phyloP scores from a whole-genome alignment of 1,140 invertebrate species.

The Antheraea mylitta region DNA sequence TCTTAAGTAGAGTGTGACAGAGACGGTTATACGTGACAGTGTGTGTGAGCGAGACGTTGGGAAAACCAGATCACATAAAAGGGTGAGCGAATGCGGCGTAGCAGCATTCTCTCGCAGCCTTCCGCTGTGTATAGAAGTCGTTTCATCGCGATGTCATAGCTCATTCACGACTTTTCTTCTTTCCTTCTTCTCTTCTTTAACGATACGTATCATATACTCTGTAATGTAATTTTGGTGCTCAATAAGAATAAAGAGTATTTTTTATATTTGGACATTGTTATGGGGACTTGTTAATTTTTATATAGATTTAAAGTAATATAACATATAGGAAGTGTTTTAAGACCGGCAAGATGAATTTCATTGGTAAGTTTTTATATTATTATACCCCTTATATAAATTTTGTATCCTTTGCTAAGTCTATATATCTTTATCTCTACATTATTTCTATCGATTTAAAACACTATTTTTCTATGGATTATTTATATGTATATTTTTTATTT shows the following conservation, averaged over 20 bases:
- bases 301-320: conserved; percentile 46
- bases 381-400: too few species aligned
- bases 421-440: not conserved
- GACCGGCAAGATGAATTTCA: conserved; percentile 61
- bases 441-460: not conserved
- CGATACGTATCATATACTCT: conserved; percentile 71
- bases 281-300: conserved; percentile 46
- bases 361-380: conserved; percentile 52
- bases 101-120: conserved; percentile 54
- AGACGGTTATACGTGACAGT: not conserved
- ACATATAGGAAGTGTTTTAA: conserved; percentile 38
- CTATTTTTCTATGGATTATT: too few species aligned
- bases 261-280: conserved; percentile 65
- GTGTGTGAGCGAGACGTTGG: conserved; percentile 18
- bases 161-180: conserved; percentile 19
- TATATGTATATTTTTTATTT: too few species aligned
- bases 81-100: conserved; percentile 25
- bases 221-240: conserved; percentile 68
- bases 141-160: conserved; percentile 48
- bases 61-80: conserved; percentile 47
- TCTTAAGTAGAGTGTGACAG: conserved; percentile 42
- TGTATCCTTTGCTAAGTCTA: too few species aligned
- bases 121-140: conserved; percentile 46
- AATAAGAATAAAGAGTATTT: conserved; percentile 55
- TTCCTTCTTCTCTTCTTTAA: conserved; percentile 36